Percentiles rank a stretch among this genome's conserved stretches.
Evolutionary conservation across 2,888 invertebrate genomes (phyloP).

Genomic region (Peribatodes rhomboidaria): DNA sequence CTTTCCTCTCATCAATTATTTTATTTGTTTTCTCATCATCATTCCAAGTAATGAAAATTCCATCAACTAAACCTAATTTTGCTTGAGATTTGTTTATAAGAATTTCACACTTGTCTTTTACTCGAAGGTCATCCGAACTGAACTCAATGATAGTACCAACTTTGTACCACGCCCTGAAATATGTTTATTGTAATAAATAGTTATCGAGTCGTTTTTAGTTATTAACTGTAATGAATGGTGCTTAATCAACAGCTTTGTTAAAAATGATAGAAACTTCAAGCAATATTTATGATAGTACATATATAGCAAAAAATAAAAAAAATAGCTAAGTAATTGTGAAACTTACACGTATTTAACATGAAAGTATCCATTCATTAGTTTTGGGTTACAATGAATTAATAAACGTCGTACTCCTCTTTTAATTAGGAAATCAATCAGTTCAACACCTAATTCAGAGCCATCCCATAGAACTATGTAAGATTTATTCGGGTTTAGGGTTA

Average conservation of each 20-base stretch:
- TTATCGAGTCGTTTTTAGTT: too few relatives aligned
- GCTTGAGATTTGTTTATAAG: constrained; percentile 19
- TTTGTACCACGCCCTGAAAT: constrained; percentile 40
- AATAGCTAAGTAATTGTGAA: constrained; percentile 4
- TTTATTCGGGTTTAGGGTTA: constrained; percentile 13
- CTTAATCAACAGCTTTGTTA: too few relatives aligned
- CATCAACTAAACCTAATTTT: constrained; percentile 33
- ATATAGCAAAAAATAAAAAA: not conserved
- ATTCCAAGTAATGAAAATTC: constrained; percentile 36
- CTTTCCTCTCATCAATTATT: not conserved
- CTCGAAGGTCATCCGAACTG: constrained; percentile 25
- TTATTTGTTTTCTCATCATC: not conserved
- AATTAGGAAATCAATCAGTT: constrained; percentile 37
- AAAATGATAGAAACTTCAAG: too few relatives aligned
- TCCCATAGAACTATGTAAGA: constrained; percentile 37
- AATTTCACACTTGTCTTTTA: constrained; percentile 25
- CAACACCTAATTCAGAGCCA: constrained; percentile 36
- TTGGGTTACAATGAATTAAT: constrained; percentile 25
- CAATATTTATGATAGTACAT: not conserved
- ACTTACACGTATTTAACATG: constrained; percentile 39
- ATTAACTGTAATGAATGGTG: too few relatives aligned
- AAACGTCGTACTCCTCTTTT: constrained; percentile 35
- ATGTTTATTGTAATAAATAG: too few relatives aligned
- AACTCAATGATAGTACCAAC: constrained; percentile 25
- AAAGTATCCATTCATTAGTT: constrained; percentile 34